These are phyloP conservation scores for Macroteleia sp. DNA, from an alignment of 2,888 invertebrate genomes.

Conservation along the genomic window DNA sequence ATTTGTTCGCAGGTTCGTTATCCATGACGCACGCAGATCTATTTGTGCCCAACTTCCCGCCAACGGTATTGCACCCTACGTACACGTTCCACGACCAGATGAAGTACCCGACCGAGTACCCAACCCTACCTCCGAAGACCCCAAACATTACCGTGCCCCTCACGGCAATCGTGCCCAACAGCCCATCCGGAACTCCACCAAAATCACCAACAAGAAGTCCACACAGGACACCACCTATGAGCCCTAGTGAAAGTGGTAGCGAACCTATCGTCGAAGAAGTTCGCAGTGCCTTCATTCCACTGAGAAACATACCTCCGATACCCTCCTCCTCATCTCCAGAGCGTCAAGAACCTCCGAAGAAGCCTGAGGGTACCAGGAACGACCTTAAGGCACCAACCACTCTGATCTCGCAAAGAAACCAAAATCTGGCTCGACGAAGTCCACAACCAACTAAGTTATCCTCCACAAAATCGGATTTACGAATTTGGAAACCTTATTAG, in stretches of 20 bases:
- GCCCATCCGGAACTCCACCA: conserved; percentile 34
- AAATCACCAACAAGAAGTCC: conserved; percentile 45
- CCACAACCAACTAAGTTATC: conserved; percentile 78
- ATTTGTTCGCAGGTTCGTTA: conserved; percentile 74
- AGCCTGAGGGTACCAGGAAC: conserved; percentile 73
- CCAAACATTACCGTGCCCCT: conserved; percentile 61
- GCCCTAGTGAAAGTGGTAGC: conserved; percentile 79
- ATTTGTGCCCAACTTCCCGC: conserved; percentile 75
- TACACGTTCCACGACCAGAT: conserved; percentile 76
- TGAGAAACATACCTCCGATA: conserved; percentile 71
- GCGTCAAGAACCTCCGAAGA: conserved; percentile 56
- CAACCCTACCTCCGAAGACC: conserved; percentile 68
- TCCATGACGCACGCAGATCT: conserved; percentile 77
- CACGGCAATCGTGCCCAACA: conserved; percentile 49
- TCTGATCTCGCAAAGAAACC: conserved; percentile 72
- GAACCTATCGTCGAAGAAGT: conserved; percentile 78
- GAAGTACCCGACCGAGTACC: conserved; percentile 71
- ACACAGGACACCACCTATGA: conserved; percentile 76
- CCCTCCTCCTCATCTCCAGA: conserved; percentile 73
- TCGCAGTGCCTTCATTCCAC: conserved; percentile 81
- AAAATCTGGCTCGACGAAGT: conserved; percentile 66
- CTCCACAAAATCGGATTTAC: conserved; percentile 72
- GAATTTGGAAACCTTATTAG: conserved; percentile 82
- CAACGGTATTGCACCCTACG: conserved; percentile 73
- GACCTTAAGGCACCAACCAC: conserved; percentile 78